phyloP scores from a whole-genome alignment of 2,888 invertebrate genomes.

The Polyploca ridens region DNA sequence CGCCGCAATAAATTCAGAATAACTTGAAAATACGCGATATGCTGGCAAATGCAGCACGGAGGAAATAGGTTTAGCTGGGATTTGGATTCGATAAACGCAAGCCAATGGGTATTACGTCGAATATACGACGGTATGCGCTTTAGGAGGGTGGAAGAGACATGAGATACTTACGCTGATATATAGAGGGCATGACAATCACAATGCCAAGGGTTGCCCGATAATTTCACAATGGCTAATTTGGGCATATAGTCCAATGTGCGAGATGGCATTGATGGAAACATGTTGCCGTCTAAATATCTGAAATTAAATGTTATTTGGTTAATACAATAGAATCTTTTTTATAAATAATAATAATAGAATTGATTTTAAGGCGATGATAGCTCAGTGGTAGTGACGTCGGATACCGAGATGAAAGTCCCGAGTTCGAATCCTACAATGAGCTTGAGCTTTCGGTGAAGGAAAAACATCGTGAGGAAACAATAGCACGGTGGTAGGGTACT shows the following conservation, averaged over 20 bases:
- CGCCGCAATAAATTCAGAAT: slow-evolving; percentile 7
- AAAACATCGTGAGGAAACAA: too few relatives aligned
- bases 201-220: slow-evolving; percentile 92
- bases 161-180: slow-evolving; percentile 86
- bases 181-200: slow-evolving; percentile 91
- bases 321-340: not conserved
- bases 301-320: slow-evolving; percentile 38
- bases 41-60: slow-evolving; percentile 4
- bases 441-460: too few relatives aligned
- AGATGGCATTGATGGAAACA: slow-evolving; percentile 87
- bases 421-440: too few relatives aligned
- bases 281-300: slow-evolving; percentile 91
- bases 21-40: slow-evolving; percentile 2
- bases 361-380: too few relatives aligned
- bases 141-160: not conserved
- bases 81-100: slow-evolving; percentile 5
- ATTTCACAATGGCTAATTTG: slow-evolving; percentile 86
- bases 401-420: too few relatives aligned
- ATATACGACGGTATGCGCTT: not conserved
- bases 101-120: not conserved
- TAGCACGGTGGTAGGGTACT: too few relatives aligned
- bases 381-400: too few relatives aligned
- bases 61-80: slow-evolving; percentile 6
- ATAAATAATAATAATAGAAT: not conserved
- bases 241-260: slow-evolving; percentile 87